These are phyloP conservation scores for Erythrolamprus reginae DNA, from an alignment of 2,113 vertebrate genomes.

Conservation along the genomic window DNA sequence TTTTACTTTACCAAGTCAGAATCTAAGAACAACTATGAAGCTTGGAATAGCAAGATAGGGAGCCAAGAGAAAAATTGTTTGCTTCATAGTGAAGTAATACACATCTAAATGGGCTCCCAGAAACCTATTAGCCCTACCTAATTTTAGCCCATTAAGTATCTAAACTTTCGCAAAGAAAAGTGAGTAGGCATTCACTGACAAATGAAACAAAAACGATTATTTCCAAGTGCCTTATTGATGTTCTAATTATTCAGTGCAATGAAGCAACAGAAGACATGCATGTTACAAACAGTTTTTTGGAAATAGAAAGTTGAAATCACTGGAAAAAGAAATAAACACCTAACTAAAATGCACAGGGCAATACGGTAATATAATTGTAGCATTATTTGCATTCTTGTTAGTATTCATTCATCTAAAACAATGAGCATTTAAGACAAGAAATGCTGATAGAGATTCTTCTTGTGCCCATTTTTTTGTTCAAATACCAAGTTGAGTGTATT, in stretches of 20 bases:
- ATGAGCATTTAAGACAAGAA: neutral
- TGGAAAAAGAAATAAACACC: neutral
- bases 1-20: neutral
- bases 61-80: neutral
- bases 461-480: neutral
- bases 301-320: neutral
- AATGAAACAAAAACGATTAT: neutral
- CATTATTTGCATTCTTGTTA: neutral
- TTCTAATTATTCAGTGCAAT: neutral
- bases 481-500: neutral
- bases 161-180: neutral
- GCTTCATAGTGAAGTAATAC: neutral
- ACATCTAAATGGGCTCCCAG: neutral
- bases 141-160: neutral
- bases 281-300: neutral
- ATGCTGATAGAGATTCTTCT: neutral
- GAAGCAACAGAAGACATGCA: neutral
- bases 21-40: neutral
- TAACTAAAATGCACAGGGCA: neutral
- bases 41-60: neutral
- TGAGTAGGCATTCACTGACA: neutral
- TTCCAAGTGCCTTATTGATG: neutral
- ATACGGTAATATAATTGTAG: neutral
- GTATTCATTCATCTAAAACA: neutral
- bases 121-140: neutral